Conservation (phyloP, 2,888 invertebrate species). For the Pycnomerus fuliginosus region DNA sequence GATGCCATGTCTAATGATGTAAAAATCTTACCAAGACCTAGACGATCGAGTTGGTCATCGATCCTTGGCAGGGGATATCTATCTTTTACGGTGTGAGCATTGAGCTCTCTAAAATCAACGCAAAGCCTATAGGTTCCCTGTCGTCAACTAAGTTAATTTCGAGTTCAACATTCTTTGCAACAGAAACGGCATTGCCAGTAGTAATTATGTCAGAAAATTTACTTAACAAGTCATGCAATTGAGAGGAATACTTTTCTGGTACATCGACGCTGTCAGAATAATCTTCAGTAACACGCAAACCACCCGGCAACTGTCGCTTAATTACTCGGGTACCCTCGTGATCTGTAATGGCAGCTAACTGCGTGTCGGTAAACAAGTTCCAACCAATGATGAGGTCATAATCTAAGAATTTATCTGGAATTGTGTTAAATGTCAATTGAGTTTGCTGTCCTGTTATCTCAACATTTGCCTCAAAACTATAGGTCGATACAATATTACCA, state of each 20-base stretch:
- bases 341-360: too few relatives aligned
- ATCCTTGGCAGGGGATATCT: conserved; percentile 33
- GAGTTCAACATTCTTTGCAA: conserved; percentile 16
- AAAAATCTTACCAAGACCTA: conserved; percentile 29
- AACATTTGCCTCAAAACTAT: conserved; percentile 8
- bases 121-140: conserved; percentile 21
- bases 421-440: conserved; percentile 11
- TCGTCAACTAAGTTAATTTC: conserved; percentile 13
- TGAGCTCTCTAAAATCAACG: too few relatives aligned
- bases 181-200: conserved; percentile 6
- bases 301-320: conserved; percentile 3
- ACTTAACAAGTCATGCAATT: neutral
- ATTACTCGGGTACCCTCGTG: conserved; percentile 5
- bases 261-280: neutral
- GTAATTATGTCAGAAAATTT: conserved; percentile 1
- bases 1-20: conserved; percentile 35
- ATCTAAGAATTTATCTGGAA: conserved; percentile 10
- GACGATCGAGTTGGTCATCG: conserved; percentile 28
- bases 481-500: conserved; percentile 3
- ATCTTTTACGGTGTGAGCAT: conserved; percentile 30
- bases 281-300: conserved; percentile 5
- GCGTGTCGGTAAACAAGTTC: conserved; percentile 12
- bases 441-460: conserved; percentile 18
- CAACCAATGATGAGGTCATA: conserved; percentile 17
- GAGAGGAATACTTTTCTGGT: conserved; percentile 3